Base-by-base conservation (phyloP, 2,888 invertebrate genomes). In the Phalangium opilio region DNA sequence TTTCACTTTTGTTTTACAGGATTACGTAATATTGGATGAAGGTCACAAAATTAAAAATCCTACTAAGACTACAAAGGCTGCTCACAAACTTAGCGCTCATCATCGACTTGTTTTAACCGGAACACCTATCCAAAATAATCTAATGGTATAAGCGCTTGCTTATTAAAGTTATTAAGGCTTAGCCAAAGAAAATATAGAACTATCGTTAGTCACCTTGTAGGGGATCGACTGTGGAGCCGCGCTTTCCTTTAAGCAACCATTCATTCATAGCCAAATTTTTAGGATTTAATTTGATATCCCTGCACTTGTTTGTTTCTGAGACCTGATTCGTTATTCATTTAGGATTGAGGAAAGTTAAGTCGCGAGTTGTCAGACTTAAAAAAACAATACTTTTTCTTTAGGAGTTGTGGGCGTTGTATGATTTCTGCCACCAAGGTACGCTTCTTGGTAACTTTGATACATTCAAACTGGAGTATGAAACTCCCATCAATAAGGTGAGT, bases 1-100 rank as follows among this genome's bases (percentile, higher is more conserved):
- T 18, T n/a, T n/a, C n/a, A 12, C 42, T 14, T 32, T 15, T 20
- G 2, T 42, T 10, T 17, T 11, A 33, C 55, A 67, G 67, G 67
- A 67, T 54, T 66, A 65, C 50, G 59, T 68, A 15, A 61, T 70
- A 5, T 60, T 70, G 41, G 70, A 70, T 57, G 70, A 70, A 54
- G 70, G 69, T 11, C 69, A 70, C 56, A 67, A 68, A 55, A 69
- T 70, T 20, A 60, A 68, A 42, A 70, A 70, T 55, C 67, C 68
- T 1, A 66, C 63, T 2, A 67, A 68, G 52, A 65, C 66, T n/a
- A 61, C 65, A 2, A 68, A 67, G 56, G 54, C 55, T 11, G 60
- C 65, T 1, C 63, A 67, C 52, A 58, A 58, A 3, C 59, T 69
- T 14, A 56, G 60, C 2, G 64, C 68, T 20, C 56, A 53, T 14